Conservation (phyloP, 2,888 invertebrate species). For the Spodoptera littoralis region DNA sequence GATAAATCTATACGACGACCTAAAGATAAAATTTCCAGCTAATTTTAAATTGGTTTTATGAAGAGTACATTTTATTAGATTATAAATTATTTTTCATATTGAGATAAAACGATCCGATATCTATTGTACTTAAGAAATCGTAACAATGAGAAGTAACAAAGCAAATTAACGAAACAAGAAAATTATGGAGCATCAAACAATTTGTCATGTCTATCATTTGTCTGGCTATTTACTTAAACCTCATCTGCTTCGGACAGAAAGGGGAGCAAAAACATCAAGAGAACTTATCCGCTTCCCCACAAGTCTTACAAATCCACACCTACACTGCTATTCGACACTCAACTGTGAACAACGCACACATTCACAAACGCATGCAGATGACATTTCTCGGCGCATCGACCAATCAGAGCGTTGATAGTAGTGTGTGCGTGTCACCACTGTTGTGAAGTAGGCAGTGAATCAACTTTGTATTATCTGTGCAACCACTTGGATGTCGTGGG, state of each 20-base stretch:
- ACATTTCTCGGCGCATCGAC: constrained; percentile 17
- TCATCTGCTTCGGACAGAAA: constrained; percentile 73
- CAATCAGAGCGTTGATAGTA: constrained; percentile 15
- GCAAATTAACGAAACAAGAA: constrained; percentile 64
- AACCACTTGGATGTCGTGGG: constrained; percentile 67
- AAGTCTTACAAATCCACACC: constrained; percentile 35
- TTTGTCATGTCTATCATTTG: constrained; percentile 80
- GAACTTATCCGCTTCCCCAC: constrained; percentile 50
- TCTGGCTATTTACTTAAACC: constrained; percentile 75
- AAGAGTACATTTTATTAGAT: too few relatives aligned
- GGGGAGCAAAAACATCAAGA: constrained; percentile 68
- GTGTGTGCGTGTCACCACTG: constrained; percentile 41
- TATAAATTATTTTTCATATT: too few relatives aligned
- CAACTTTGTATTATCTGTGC: constrained; percentile 52
- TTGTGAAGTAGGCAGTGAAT: constrained; percentile 47
- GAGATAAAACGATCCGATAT: too few relatives aligned
- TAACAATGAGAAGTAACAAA: constrained; percentile 43
- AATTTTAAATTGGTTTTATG: too few relatives aligned
- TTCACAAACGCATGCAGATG: constrained; percentile 1
- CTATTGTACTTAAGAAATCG: constrained; percentile 19
- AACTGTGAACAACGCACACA: constrained; percentile 25
- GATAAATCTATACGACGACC: too few relatives aligned
- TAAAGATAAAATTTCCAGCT: too few relatives aligned
- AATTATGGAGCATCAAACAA: constrained; percentile 70
- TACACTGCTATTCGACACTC: constrained; percentile 6